phyloP scores from a whole-genome alignment of 23 tunicate species.

The Aplidium turbinatum region DNA sequence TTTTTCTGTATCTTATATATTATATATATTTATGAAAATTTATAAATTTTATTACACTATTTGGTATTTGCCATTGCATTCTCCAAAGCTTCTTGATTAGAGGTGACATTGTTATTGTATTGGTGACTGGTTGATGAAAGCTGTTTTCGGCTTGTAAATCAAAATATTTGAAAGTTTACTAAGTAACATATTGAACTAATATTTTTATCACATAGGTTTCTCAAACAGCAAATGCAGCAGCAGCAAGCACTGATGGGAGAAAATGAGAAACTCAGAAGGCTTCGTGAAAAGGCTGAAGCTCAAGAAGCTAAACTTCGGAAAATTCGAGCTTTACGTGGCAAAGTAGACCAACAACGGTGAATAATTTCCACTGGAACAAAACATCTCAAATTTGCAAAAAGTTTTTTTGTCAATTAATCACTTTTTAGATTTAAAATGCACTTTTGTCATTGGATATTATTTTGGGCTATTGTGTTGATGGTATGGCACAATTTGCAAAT shows the following conservation, averaged over 20 bases:
- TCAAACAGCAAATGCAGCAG: slow-evolving; percentile 89
- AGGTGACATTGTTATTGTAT: neutral
- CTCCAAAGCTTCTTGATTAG: neutral
- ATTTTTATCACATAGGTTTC: slow-evolving; percentile 30
- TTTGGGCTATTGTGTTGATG: too few relatives aligned
- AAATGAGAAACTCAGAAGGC: slow-evolving; percentile 77
- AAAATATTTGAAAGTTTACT: neutral
- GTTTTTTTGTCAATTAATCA: too few relatives aligned
- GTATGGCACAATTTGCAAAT: too few relatives aligned
- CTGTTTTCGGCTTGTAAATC: neutral
- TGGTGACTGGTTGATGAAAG: neutral
- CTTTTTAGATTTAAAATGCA: too few relatives aligned
- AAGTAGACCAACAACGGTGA: slow-evolving; percentile 78
- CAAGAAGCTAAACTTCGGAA: slow-evolving; percentile 92
- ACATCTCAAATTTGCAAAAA: too few relatives aligned
- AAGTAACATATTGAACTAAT: too few relatives aligned
- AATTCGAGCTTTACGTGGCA: slow-evolving; percentile 79
- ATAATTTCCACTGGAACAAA: neutral
- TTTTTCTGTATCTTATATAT: too few relatives aligned
- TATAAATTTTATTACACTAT: neutral
- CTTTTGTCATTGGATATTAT: too few relatives aligned
- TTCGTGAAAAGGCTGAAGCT: slow-evolving; percentile 90
- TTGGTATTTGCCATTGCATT: neutral
- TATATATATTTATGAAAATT: too few relatives aligned
- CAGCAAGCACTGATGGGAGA: slow-evolving; percentile 81